Evolutionary conservation across 2,113 vertebrate species (phyloP), one percentile per base, ranked within the genome.

Genomic region (Gambusia holbrooki): DNA sequence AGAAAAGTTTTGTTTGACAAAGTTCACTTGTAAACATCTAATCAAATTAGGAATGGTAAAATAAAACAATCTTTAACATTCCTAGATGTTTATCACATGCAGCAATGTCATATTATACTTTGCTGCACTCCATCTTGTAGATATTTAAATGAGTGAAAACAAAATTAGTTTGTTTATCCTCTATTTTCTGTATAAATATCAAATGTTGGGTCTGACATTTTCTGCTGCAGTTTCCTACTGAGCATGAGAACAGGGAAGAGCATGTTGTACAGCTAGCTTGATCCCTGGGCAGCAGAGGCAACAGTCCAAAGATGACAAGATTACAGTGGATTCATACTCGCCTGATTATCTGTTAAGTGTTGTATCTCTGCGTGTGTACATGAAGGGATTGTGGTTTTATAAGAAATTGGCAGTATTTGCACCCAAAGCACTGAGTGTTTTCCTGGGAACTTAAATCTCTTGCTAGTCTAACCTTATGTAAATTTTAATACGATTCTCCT

Each of bases 241-340:
- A 58, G 27, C 22, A 64, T 25, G 0, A 62, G 9, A 17, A 33
- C 19, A 64, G 29, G 15, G 25, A 25, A 14, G 15, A 35, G 45
- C 37, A 14, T 3, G 19, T 8, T 29, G n/a, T 0, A 60, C 1
- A 8, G 60, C 42, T 28, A 10, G 40, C 27, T 30, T 61, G 66
- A 74, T 73, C 61, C 69, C 42, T 14, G 27, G 32, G 71, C 45
- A 74, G 60, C 37, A 22, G 51, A 42, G 17, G 62, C 62, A 67
- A 27, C 33, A 15, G 29, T 75, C 35, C 35, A 54, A 45, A 75
- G 66, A 68, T 15, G 68, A 80, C 51, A 28, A 76, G 77, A 76
- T 80, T 77, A 84, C 48, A 69, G 10, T 40, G 37, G 63, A 71
- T 45, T 35, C 40, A 72, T 79, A 48, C 69, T 76, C 28, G 19